These are phyloP conservation scores for Scaptodrosophila latifasciaeformis DNA, from an alignment of 2,888 invertebrate species.

Conservation along the genomic window DNA sequence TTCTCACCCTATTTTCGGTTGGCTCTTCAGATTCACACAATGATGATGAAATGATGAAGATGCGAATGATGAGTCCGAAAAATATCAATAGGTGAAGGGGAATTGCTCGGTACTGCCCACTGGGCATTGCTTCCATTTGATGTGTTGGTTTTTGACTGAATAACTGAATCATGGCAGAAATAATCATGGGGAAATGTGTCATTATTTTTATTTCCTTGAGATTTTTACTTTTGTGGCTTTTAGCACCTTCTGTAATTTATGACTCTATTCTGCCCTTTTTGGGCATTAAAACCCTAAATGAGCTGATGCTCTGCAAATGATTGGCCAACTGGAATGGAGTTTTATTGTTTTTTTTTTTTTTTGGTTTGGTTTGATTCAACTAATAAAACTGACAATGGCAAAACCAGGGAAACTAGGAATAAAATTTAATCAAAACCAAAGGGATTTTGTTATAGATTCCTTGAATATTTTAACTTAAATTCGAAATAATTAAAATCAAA, in stretches of 20 bases:
- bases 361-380: too few species aligned
- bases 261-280: slow-evolving; percentile 36
- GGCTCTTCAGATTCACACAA: slow-evolving; percentile 21
- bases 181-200: slow-evolving; percentile 44
- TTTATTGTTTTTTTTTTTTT: too few species aligned
- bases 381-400: background rate
- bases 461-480: too few species aligned
- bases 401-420: background rate
- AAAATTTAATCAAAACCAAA: background rate
- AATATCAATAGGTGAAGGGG: slow-evolving; percentile 5
- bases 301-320: background rate
- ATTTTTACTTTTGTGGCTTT: slow-evolving; percentile 34
- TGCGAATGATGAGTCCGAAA: background rate
- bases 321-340: background rate
- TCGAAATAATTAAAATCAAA: too few species aligned
- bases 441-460: too few species aligned
- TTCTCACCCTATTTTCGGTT: too few species aligned
- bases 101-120: slow-evolving; percentile 25
- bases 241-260: slow-evolving; percentile 65
- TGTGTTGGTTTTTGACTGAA: slow-evolving; percentile 1
- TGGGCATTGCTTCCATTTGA: slow-evolving; percentile 9
- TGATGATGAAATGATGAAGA: slow-evolving; percentile 29
- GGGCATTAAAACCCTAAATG: slow-evolving; percentile 32
- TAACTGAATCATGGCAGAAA: background rate
- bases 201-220: slow-evolving; percentile 45